A percentile compares a stretch with the other conserved stretches of the same genome.
These are phyloP conservation scores for Phymatocera aterrima DNA, from an alignment of 2,888 invertebrate genomes.

Conservation along the genomic window DNA sequence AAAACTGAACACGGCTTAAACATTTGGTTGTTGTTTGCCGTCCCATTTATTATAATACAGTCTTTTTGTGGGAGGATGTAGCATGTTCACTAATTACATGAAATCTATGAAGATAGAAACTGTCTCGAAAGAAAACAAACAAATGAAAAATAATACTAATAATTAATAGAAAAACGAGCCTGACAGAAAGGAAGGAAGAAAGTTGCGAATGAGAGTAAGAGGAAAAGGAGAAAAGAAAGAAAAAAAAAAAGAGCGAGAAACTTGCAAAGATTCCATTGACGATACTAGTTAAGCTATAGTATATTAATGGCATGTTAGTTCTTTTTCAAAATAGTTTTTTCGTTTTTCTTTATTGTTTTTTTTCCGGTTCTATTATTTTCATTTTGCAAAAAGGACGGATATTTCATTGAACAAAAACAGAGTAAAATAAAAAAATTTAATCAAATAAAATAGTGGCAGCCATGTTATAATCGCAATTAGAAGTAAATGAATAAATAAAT, in stretches of 20 bases:
- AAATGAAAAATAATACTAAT: not conserved
- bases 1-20: not conserved
- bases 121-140: constrained; percentile 10
- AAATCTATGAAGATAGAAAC: not conserved
- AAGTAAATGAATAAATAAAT: not conserved
- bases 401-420: constrained; percentile 9
- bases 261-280: constrained; percentile 38
- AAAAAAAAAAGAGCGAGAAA: not conserved
- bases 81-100: constrained; percentile 12
- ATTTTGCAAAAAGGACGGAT: not conserved
- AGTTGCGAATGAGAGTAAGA: not conserved
- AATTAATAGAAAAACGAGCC: not conserved
- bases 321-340: not conserved
- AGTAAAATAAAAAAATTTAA: not conserved
- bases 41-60: too few species aligned
- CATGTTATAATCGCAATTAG: constrained; percentile 8
- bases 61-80: too few species aligned
- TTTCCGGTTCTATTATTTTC: not conserved
- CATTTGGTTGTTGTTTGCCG: constrained; percentile 16
- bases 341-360: not conserved
- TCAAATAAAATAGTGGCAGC: not conserved
- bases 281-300: too few species aligned
- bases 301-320: constrained; percentile 19
- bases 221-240: not conserved
- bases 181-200: not conserved